phyloP scores from a whole-genome alignment of 64 coral and sea anemone species.

The Exaiptasia diaphana region DNA sequence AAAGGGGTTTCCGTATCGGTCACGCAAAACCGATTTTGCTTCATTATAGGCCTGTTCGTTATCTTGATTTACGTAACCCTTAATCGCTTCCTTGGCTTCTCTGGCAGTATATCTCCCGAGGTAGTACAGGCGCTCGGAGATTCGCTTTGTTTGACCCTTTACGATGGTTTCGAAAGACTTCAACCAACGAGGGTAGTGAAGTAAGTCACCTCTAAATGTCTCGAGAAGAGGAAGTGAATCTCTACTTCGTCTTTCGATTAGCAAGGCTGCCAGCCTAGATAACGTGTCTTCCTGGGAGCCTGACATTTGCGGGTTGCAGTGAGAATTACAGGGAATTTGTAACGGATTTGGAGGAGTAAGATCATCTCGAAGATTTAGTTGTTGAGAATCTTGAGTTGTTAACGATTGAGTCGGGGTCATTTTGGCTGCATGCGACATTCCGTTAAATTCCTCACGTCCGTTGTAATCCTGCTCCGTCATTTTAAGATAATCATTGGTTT shows the following conservation, averaged over 20 bases:
- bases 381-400: not conserved
- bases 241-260: not conserved
- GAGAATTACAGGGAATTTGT: not conserved
- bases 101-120: constrained; percentile 41
- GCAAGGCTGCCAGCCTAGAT: constrained; percentile 26
- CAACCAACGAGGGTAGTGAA: constrained; percentile 48
- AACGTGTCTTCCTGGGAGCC: not conserved
- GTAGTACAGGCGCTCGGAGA: constrained; percentile 35
- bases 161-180: constrained; percentile 41
- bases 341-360: not conserved
- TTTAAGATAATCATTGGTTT: not conserved
- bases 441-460: not conserved
- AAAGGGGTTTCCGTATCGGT: constrained; percentile 49
- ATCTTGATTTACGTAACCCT: constrained; percentile 11
- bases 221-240: constrained; percentile 41
- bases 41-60: constrained; percentile 17
- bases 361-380: not conserved
- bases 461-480: not conserved
- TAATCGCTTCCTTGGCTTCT: constrained; percentile 48
- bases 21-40: constrained; percentile 2
- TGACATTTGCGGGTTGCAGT: not conserved
- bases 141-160: constrained; percentile 13
- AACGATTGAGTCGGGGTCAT: not conserved
- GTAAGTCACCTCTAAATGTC: constrained; percentile 17
- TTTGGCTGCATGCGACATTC: not conserved